A percentile compares a stretch with the other conserved stretches of the same genome.
phyloP scores from a whole-genome alignment of 2,113 vertebrate species.

The Capreolus pygargus region DNA sequence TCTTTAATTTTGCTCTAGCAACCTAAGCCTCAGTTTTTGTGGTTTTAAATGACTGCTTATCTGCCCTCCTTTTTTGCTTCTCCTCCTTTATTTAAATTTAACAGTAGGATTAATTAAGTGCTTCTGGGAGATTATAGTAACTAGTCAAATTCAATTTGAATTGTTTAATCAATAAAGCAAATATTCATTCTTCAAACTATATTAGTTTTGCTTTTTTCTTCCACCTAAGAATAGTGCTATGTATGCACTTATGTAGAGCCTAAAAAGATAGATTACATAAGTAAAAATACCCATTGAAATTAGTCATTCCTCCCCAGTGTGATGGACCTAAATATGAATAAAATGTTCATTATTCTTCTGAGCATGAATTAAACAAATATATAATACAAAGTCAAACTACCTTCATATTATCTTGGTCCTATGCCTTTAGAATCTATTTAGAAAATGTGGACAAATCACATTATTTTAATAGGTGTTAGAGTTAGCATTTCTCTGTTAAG shows the following conservation, averaged over 20 bases:
- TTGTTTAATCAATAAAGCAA: slow-evolving; percentile 64
- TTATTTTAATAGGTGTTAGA: not conserved
- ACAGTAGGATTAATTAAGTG: not conserved
- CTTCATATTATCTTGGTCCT: not conserved
- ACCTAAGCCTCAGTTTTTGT: not conserved
- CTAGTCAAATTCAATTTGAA: slow-evolving; percentile 21
- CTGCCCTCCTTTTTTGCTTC: not conserved
- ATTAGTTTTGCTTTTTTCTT: slow-evolving; percentile 17
- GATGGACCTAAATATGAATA: not conserved
- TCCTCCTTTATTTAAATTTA: not conserved
- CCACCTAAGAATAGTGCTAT: not conserved
- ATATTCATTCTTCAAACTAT: slow-evolving; percentile 23
- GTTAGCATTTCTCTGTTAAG: not conserved
- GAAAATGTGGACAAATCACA: not conserved
- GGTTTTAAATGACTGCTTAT: not conserved
- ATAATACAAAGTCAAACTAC: not conserved
- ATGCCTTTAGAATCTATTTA: not conserved
- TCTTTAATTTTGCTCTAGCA: not conserved
- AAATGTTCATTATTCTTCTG: not conserved
- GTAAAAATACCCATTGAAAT: not conserved
- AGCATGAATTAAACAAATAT: not conserved
- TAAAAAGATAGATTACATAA: not conserved
- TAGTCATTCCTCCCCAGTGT: not conserved
- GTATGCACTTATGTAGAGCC: not conserved
- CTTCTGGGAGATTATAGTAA: not conserved